Conservation (phyloP, 2,888 invertebrate genomes). For the Phyto melanocephala region DNA sequence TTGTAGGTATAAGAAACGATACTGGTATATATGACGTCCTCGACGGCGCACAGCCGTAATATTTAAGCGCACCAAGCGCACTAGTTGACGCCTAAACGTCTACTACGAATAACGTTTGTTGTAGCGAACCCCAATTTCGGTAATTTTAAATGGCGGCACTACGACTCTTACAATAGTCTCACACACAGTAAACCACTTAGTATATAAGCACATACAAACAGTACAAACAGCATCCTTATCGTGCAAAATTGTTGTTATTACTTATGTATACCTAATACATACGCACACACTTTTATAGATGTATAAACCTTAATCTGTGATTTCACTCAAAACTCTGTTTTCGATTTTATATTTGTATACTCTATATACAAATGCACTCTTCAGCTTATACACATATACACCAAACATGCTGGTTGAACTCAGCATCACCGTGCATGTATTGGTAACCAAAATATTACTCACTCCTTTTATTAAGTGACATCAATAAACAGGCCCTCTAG, state of each 20-base stretch:
- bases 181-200: slow-evolving; percentile 48
- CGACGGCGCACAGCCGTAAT: slow-evolving; percentile 71
- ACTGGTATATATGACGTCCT: slow-evolving; percentile 61
- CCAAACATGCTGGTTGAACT: too few relatives aligned
- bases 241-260: not conserved
- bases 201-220: slow-evolving; percentile 9
- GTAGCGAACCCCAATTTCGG: slow-evolving; percentile 79
- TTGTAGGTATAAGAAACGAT: slow-evolving; percentile 54
- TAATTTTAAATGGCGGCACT: slow-evolving; percentile 76
- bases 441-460: too few relatives aligned
- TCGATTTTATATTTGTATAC: not conserved
- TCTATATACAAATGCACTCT: not conserved
- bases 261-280: too few relatives aligned
- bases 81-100: slow-evolving; percentile 81
- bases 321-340: slow-evolving; percentile 55
- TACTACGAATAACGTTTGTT: slow-evolving; percentile 79
- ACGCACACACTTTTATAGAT: not conserved
- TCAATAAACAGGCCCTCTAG: too few relatives aligned
- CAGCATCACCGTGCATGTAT: too few relatives aligned
- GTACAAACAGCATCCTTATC: slow-evolving; percentile 37
- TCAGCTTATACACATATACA: too few relatives aligned
- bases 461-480: too few relatives aligned
- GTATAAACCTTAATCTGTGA: slow-evolving; percentile 32
- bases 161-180: slow-evolving; percentile 61
- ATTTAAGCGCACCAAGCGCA: slow-evolving; percentile 79